Conservation (phyloP, 2,888 invertebrate genomes). For the Tipula helvola region DNA sequence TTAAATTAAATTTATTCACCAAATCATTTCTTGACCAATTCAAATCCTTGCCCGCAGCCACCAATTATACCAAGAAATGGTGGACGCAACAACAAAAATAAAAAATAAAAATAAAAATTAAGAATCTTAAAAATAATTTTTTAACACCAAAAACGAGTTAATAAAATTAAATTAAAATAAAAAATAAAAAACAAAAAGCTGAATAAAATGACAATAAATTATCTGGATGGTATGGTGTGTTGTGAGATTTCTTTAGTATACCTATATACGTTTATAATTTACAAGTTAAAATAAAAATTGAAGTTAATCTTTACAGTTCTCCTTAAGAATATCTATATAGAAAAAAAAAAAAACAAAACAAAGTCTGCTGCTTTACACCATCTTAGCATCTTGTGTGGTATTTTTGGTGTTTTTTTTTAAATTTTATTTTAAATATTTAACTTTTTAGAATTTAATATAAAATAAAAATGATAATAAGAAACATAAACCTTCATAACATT, state of each 20-base stretch:
- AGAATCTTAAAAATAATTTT: neutral
- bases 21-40: neutral
- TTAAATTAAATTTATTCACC: neutral
- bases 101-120: neutral
- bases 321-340: neutral
- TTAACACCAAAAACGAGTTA: neutral
- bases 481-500: neutral
- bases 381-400: neutral
- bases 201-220: constrained; percentile 4
- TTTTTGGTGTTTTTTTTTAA: neutral
- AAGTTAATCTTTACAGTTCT: neutral
- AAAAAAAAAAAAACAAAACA: neutral
- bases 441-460: neutral
- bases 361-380: constrained; percentile 4
- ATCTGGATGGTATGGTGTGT: neutral
- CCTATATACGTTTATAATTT: neutral
- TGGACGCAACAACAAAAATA: neutral
- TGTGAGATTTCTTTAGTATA: neutral
- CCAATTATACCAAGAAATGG: neutral
- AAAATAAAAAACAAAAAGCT: neutral
- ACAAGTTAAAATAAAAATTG: neutral
- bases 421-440: neutral
- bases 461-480: neutral
- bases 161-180: neutral
- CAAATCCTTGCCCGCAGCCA: neutral